These are phyloP conservation scores for Lepidurus arcticus DNA, from an alignment of 1,140 invertebrate genomes.

Conservation along the genomic window DNA sequence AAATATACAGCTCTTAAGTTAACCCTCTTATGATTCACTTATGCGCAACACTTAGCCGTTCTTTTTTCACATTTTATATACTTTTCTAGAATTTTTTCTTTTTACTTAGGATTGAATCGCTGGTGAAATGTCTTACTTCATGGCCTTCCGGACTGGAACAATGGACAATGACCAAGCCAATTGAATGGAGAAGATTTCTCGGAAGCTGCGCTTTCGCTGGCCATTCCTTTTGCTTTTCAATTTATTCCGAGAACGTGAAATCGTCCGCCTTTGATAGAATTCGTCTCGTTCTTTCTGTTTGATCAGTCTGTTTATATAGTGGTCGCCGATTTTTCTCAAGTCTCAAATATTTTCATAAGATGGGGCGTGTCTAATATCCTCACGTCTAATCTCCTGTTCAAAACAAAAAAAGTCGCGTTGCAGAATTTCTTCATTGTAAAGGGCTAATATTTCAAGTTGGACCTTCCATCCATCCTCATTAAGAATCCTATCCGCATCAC, in stretches of 20 bases:
- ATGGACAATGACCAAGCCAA: neutral
- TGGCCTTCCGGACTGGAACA: neutral
- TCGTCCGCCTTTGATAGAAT: no score
- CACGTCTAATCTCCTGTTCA: no score
- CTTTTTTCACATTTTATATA: neutral
- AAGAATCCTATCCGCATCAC: neutral
- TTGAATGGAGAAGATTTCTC: constrained; percentile 2
- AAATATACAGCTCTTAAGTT: neutral
- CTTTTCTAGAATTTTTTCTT: neutral
- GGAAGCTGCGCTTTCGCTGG: neutral
- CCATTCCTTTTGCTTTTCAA: neutral
- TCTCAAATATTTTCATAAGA: no score
- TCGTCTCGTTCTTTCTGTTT: no score
- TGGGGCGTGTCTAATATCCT: no score
- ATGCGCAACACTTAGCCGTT: neutral
- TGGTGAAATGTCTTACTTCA: neutral
- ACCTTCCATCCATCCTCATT: neutral
- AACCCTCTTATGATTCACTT: neutral
- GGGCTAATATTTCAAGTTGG: neutral
- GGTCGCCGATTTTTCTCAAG: no score
- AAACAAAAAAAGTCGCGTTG: neutral
- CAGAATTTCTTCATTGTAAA: neutral
- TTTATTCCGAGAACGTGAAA: neutral
- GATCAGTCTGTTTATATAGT: no score
- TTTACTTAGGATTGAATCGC: neutral